Evolutionary conservation across 2,888 invertebrate genomes (phyloP).

Genomic region (Pseudococcus jackbeardsleyi): DNA sequence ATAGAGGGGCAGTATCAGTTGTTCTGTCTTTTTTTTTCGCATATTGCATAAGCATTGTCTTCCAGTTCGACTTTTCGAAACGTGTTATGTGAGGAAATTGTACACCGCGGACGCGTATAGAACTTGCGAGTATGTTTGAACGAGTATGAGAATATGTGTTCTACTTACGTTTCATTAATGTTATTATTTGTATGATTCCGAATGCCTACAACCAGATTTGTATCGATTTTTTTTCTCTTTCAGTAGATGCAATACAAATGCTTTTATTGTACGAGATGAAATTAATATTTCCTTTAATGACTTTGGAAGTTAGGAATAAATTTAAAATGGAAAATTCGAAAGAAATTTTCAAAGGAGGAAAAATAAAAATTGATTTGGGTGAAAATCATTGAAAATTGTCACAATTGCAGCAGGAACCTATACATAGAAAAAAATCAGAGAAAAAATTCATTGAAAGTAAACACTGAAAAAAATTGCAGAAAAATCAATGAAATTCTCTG

Average conservation of each 20-base stretch:
- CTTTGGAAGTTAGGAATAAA: no score
- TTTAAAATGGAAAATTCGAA: no score
- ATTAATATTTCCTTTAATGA: no score
- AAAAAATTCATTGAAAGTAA: no score
- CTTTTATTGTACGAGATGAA: no score
- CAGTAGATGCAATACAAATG: no score
- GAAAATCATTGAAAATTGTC: no score
- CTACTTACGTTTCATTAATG: conserved; percentile 8
- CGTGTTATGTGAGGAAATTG: conserved; percentile 40
- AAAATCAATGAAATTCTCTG: no score
- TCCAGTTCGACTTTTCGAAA: conserved; percentile 30
- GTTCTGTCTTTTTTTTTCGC: conserved; percentile 28
- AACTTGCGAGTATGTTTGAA: not conserved
- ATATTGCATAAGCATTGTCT: conserved; percentile 29
- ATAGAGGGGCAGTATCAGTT: not conserved
- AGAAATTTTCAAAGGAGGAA: not conserved
- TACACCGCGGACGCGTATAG: not conserved
- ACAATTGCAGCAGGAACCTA: no score
- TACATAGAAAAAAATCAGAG: no score
- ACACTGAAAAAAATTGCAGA: no score
- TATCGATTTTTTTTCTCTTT: not conserved
- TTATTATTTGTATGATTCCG: not conserved
- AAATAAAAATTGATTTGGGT: not conserved
- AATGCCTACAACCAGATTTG: not conserved
- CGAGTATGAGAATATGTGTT: not conserved